phyloP scores from a whole-genome alignment of 2,113 vertebrate species.

The Sylvilagus bachmani region DNA sequence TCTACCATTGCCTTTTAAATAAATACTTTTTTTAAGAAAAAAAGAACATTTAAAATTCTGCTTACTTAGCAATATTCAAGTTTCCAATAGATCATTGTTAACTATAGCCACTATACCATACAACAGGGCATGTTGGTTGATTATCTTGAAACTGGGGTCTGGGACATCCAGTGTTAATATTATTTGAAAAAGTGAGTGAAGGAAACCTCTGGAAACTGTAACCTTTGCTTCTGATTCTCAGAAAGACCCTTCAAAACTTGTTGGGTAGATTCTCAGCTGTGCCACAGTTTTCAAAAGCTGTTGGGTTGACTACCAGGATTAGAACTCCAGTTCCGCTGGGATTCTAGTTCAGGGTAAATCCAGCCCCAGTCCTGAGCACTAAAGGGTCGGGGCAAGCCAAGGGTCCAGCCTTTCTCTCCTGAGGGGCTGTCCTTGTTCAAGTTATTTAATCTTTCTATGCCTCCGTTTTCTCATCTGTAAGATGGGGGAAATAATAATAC shows the following conservation, averaged over 20 bases:
- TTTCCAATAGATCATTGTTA: neutral
- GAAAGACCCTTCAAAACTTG: neutral
- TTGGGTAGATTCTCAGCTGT: neutral
- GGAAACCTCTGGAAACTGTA: neutral
- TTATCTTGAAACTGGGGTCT: neutral
- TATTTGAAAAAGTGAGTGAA: neutral
- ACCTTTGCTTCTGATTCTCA: slow-evolving; percentile 12
- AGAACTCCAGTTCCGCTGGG: neutral
- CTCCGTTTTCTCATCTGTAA: neutral
- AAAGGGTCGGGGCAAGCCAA: neutral
- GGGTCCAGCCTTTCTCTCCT: accelerated
- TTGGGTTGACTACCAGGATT: neutral
- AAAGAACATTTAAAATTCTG: neutral
- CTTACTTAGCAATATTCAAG: neutral
- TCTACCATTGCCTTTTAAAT: no score
- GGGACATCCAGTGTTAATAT: neutral
- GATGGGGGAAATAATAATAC: neutral
- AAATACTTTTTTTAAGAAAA: no score
- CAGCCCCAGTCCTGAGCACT: neutral
- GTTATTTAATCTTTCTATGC: neutral
- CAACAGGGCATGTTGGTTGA: neutral
- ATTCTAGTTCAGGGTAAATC: neutral
- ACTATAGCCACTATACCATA: neutral
- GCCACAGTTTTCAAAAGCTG: neutral
- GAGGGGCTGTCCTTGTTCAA: neutral